phyloP scores from a whole-genome alignment of 2,888 invertebrate species.

The Polymixis flavicincta region DNA sequence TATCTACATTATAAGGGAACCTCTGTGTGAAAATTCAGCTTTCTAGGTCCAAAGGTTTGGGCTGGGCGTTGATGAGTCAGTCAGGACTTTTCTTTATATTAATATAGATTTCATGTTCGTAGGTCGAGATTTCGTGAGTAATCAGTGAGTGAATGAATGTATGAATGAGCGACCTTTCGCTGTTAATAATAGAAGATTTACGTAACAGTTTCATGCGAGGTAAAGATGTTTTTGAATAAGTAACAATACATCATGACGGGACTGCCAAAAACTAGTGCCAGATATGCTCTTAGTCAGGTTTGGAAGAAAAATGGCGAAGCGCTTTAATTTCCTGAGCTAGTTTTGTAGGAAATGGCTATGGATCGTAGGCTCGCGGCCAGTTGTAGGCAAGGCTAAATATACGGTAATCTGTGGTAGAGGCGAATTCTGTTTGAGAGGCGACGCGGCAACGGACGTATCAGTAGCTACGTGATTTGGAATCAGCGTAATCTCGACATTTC shows the following conservation, averaged over 20 bases:
- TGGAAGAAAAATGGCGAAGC: conserved; percentile 32
- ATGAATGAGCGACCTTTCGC: too few relatives aligned
- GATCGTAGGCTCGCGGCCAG: conserved; percentile 28
- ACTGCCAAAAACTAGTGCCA: background rate
- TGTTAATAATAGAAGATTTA: background rate
- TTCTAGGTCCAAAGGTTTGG: too few relatives aligned
- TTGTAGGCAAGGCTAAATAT: conserved; percentile 22
- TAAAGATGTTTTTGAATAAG: background rate
- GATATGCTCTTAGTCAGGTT: conserved; percentile 3
- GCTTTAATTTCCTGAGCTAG: conserved; percentile 57
- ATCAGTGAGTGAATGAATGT: too few relatives aligned
- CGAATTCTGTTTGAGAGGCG: conserved; percentile 31
- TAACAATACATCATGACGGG: background rate
- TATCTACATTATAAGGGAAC: too few relatives aligned
- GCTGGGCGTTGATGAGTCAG: too few relatives aligned
- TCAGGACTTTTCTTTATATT: too few relatives aligned
- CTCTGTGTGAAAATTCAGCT: too few relatives aligned
- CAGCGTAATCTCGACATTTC: background rate
- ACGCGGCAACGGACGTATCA: background rate
- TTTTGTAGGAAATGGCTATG: conserved; percentile 47
- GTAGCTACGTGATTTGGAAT: background rate
- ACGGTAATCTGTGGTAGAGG: conserved; percentile 24
- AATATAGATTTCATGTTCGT: too few relatives aligned
- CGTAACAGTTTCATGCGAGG: too few relatives aligned
- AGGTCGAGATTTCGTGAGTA: too few relatives aligned